These are phyloP conservation scores for Neotoma lepida DNA, from an alignment of 2,113 vertebrate genomes.

Conservation along the genomic window DNA sequence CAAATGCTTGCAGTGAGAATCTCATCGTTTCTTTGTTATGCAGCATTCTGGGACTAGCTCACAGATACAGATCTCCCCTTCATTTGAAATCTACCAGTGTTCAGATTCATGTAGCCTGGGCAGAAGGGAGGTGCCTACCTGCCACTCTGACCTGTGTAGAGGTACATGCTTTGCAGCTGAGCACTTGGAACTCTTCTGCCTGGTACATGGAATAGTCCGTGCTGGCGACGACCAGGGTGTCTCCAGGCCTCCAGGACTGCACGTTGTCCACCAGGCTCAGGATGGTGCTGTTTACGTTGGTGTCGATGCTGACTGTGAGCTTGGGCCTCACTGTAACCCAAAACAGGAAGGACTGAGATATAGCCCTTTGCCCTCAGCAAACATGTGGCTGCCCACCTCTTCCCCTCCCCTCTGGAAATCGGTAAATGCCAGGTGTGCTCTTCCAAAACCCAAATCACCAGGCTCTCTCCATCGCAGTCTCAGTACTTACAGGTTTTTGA, in stretches of 20 bases:
- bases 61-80: background rate
- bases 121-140: conserved; percentile 85
- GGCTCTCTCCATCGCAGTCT: conserved; percentile 43
- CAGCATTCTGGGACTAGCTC: background rate
- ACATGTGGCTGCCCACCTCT: background rate
- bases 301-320: conserved; percentile 90
- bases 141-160: conserved; percentile 91
- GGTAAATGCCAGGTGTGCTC: conserved; percentile 55
- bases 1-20: accelerated
- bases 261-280: conserved; percentile 84
- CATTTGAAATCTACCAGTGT: background rate
- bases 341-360: conserved; percentile 13
- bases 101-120: background rate
- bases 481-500: conserved; percentile 62
- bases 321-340: conserved; percentile 90
- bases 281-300: conserved; percentile 88
- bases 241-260: conserved; percentile 84
- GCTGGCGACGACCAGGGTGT: conserved; percentile 88
- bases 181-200: conserved; percentile 88
- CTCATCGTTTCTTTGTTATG: background rate
- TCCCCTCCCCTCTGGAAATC: background rate
- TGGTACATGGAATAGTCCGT: conserved; percentile 93
- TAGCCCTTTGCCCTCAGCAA: background rate
- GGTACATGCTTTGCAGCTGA: conserved; percentile 86
- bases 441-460: conserved; percentile 37